phyloP scores from a whole-genome alignment of 2,113 vertebrate species.

The Vidua chalybeata region DNA sequence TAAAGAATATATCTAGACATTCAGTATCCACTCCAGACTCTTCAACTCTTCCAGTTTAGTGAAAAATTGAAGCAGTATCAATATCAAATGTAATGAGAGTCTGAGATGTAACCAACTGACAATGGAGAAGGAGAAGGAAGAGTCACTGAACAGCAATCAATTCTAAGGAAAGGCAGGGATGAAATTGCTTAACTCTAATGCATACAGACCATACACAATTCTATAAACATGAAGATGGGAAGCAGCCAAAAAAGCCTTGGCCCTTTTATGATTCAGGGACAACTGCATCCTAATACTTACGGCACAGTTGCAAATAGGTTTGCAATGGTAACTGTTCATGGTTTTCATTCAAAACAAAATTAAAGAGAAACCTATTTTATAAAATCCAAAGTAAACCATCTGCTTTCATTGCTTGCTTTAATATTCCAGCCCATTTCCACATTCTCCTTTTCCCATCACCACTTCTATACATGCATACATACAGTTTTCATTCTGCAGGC shows the following conservation, averaged over 20 bases:
- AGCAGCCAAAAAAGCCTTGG: not conserved
- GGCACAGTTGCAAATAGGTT: constrained; percentile 11
- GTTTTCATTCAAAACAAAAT: constrained; percentile 51
- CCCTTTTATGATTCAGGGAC: not conserved
- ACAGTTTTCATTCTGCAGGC: not conserved
- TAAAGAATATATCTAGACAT: not conserved
- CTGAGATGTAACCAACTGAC: constrained; percentile 20
- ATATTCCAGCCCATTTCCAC: constrained; percentile 11
- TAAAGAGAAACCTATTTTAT: constrained; percentile 58
- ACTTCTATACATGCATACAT: not conserved
- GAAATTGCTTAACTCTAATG: not conserved
- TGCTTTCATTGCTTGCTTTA: constrained; percentile 33
- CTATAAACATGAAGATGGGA: not conserved
- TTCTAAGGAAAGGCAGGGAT: constrained; percentile 4
- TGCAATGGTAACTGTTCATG: not conserved
- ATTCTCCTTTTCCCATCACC: not conserved
- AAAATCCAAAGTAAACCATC: constrained; percentile 38
- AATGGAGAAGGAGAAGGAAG: not conserved
- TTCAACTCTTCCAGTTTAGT: constrained; percentile 40
- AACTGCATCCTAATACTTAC: not conserved
- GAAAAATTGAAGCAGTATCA: constrained; percentile 37
- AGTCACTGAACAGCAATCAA: not conserved
- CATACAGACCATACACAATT: not conserved
- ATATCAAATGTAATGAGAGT: constrained; percentile 38
- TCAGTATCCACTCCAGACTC: not conserved